Conservation (phyloP, 2,888 invertebrate genomes). For the Tanytarsus gracilentus region DNA sequence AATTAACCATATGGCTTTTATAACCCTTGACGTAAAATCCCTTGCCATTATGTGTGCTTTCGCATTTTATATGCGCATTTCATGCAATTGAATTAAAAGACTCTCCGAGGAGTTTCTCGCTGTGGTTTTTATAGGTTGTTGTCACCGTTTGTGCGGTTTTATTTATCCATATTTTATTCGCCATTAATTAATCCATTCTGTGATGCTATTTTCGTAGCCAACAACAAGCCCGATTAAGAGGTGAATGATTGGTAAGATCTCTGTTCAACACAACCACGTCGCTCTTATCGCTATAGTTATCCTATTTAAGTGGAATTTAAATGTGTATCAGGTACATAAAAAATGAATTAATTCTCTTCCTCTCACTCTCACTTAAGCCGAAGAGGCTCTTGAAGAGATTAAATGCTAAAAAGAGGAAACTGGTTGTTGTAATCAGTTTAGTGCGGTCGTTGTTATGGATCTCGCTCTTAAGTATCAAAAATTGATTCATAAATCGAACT, state of each 20-base stretch:
- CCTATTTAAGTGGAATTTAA: conserved; percentile 1
- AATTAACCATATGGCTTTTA: conserved; percentile 21
- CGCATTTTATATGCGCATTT: background rate
- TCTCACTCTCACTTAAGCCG: background rate
- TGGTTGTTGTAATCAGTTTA: background rate
- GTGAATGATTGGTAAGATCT: conserved; percentile 10
- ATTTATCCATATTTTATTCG: background rate
- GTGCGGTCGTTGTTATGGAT: background rate
- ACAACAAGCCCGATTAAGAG: background rate
- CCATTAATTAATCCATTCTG: background rate
- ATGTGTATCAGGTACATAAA: conserved; percentile 1
- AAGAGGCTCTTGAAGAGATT: background rate
- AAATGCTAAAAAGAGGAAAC: background rate
- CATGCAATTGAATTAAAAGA: conserved; percentile 15
- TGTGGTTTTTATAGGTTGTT: background rate
- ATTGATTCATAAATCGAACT: conserved; percentile 11
- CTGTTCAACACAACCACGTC: background rate
- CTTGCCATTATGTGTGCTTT: background rate
- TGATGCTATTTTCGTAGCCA: background rate
- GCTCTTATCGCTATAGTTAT: conserved; percentile 10
- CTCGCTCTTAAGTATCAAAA: conserved; percentile 3
- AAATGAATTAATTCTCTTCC: background rate
- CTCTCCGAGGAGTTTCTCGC: conserved; percentile 17
- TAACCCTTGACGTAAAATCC: conserved; percentile 15
- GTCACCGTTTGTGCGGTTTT: background rate